Percentiles rank a stretch among this genome's conserved stretches.
Conservation (phyloP, 2,113 vertebrate species). For the Cettia cetti region DNA sequence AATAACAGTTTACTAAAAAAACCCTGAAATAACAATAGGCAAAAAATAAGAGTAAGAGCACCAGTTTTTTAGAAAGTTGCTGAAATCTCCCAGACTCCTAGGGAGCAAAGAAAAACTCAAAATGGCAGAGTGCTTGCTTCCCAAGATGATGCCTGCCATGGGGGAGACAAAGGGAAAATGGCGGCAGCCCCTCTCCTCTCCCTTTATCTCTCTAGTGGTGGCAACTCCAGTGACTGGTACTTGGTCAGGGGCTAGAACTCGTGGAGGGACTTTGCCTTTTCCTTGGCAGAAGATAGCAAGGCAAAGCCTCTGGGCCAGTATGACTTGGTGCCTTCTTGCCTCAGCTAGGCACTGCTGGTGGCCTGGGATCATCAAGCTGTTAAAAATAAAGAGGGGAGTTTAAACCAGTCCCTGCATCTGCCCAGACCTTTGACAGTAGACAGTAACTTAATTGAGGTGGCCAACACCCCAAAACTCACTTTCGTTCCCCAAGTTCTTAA, state of each 20-base stretch:
- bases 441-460: not conserved
- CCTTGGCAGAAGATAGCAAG: not conserved
- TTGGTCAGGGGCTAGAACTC: fast-evolving
- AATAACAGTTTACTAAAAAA: not conserved
- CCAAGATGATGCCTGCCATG: not conserved
- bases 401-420: not conserved
- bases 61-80: not conserved
- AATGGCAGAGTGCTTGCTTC: fast-evolving
- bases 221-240: not conserved
- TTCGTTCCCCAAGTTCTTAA: fast-evolving
- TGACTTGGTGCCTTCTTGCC: not conserved
- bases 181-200: fast-evolving
- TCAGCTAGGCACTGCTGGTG: fast-evolving
- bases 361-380: not conserved
- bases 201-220: not conserved
- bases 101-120: not conserved
- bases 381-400: not conserved
- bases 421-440: not conserved
- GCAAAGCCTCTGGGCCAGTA: not conserved
- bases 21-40: not conserved
- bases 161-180: not conserved
- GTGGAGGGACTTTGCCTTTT: not conserved
- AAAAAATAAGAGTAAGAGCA: not conserved
- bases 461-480: not conserved
- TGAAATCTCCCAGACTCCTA: not conserved